A percentile compares a stretch with the other conserved stretches of the same genome.
Conservation (phyloP, 35 echinoderm and acorn worm genomes). For the Strongylocentrotus purpuratus region DNA sequence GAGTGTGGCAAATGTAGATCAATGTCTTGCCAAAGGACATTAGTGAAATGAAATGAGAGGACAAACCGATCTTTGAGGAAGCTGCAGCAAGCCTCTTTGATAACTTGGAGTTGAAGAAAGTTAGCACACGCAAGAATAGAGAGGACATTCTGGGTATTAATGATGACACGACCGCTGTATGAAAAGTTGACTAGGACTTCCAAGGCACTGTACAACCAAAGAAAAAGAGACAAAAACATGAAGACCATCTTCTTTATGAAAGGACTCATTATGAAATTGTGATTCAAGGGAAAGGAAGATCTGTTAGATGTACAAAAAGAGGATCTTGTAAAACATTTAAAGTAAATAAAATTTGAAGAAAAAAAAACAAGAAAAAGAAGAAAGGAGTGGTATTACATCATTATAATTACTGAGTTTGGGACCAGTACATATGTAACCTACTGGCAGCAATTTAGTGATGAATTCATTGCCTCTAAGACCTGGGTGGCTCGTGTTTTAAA, state of each 20-base stretch:
- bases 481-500: no score
- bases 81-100: conserved; percentile 97
- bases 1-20: no score
- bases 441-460: no score
- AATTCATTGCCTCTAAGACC: no score
- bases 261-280: not conserved
- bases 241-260: not conserved
- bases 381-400: no score
- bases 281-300: no score
- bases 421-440: no score
- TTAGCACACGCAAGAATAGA: conserved; percentile 85
- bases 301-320: no score
- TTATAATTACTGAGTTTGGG: no score
- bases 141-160: conserved; percentile 88
- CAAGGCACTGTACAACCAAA: conserved; percentile 69
- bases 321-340: not conserved
- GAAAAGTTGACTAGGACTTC: conserved; percentile 96
- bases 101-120: conserved; percentile 90
- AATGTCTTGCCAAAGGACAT: no score
- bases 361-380: no score
- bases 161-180: conserved; percentile 89
- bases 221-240: not conserved
- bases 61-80: conserved; percentile 91
- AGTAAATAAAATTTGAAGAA: no score
- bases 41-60: not conserved